Base-by-base conservation (phyloP, 2,797 vertebrate species). In the Diglossa cyanea region DNA sequence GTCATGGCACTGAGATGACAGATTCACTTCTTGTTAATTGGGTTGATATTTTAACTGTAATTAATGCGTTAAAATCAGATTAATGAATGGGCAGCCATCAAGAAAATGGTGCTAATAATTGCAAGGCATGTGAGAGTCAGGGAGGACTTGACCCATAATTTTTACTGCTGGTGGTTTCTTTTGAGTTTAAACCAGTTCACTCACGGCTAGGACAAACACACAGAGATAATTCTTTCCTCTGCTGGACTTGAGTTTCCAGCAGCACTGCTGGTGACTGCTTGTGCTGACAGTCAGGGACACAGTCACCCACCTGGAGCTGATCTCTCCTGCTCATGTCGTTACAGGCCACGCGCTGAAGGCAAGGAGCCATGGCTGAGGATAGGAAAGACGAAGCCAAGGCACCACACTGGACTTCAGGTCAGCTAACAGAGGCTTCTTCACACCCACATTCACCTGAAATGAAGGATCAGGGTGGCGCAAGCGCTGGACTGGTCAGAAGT, bases 331-430 rank as follows among this genome's bases (percentile, higher is more conserved):
- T 90, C 26, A 48, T 97, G 63, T 95, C 57, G 3, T 97, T 95
- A 28, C 96, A 98, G 98, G 96, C 90, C 76, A 74, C 72, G 55
- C 8, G 30, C 66, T 84, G 94, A 93, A 88, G 86, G 72, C 78
- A 44, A 95, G 93, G 75, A 97, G 96, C 92, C 97, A 99, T 99
- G 99, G 99, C 99, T 42, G 99, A 99, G 95, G 98, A 99, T 96
- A 98, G 98, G 97, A 98, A 99, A 95, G 99, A 99, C 12, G 99
- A 99, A 95, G 98, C 99, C 63, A 98, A 98, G 93, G 94, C 98
- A 61, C 98, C 99, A 1, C 99, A 99, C 97, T 99, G 99, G 99
- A 98, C 98, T 90, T 97, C 98, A 9, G 88, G 96, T 78, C 98
- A 97, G 53, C 96, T 98, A 45, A 95, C 97, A 16, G 98, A 98